A percentile compares a stretch with the other conserved stretches of the same genome.
Conservation (phyloP, 1,140 invertebrate genomes). For the Brachionus calyciflorus region DNA sequence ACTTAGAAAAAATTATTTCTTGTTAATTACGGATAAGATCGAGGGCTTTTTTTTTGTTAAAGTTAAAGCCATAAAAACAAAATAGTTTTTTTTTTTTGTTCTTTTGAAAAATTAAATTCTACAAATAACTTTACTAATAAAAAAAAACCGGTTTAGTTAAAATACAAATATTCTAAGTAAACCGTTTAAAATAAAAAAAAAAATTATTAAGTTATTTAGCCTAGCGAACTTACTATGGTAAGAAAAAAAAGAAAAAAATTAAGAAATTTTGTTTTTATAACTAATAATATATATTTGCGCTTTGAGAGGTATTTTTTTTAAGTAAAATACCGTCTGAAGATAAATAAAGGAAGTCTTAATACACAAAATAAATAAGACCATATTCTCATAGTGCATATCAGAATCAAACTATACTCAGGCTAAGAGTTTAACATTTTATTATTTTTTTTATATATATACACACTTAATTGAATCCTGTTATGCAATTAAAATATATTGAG, state of each 20-base stretch:
- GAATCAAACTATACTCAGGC: too few species aligned
- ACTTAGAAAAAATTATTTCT: neutral
- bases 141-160: too few species aligned
- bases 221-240: too few species aligned
- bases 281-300: neutral
- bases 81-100: neutral
- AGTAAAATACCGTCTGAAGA: conserved; percentile 27
- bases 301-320: conserved; percentile 13
- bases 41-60: neutral
- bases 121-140: conserved; percentile 38
- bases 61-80: conserved; percentile 9
- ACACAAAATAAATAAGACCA: conserved; percentile 20
- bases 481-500: too few species aligned
- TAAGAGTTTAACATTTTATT: too few species aligned
- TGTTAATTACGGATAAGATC: conserved; percentile 25
- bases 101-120: neutral
- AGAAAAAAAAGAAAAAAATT: too few species aligned
- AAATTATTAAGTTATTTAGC: conserved; percentile 3
- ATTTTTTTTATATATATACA: too few species aligned
- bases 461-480: too few species aligned
- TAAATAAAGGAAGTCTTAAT: conserved; percentile 30
- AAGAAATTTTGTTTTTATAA: conserved; percentile 32
- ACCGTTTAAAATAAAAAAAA: neutral
- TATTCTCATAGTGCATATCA: too few species aligned
- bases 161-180: too few species aligned